Evolutionary conservation across 2,797 vertebrate genomes (phyloP).

Genomic region (Pipistrellus pipistrellus): DNA sequence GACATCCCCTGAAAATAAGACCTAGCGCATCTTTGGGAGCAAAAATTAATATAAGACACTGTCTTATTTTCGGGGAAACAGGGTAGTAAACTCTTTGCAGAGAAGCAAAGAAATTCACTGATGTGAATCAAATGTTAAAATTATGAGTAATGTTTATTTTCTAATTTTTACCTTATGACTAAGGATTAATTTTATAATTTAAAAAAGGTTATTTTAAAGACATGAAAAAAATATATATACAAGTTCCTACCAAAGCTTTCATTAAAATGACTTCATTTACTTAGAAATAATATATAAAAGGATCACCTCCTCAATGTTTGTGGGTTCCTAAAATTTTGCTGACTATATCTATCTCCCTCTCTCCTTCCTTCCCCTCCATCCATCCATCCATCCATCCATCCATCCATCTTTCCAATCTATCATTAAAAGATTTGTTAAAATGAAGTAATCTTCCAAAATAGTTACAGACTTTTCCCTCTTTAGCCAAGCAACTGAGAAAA

Average conservation of each 20-base stretch:
- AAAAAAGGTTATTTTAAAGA: slow-evolving; percentile 12
- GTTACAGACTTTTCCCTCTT: slow-evolving; percentile 18
- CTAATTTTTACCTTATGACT: slow-evolving; percentile 50
- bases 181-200: slow-evolving; percentile 55
- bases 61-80: too few relatives aligned
- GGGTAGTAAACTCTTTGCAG: slow-evolving; percentile 30
- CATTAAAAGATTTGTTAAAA: slow-evolving; percentile 61
- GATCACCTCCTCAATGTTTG: background rate
- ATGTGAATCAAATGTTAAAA: background rate
- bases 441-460: slow-evolving; percentile 47
- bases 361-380: background rate
- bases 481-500: slow-evolving; percentile 39
- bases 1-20: too few relatives aligned
- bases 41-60: too few relatives aligned
- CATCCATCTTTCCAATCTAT: background rate
- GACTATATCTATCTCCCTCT: background rate
- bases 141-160: slow-evolving; percentile 56
- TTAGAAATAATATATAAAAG: background rate
- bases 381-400: background rate
- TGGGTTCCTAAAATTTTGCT: background rate
- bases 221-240: slow-evolving; percentile 22
- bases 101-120: slow-evolving; percentile 46
- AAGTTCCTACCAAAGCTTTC: background rate
- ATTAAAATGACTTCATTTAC: slow-evolving; percentile 25
- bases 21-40: too few relatives aligned